Evolutionary conservation across 2,888 invertebrate genomes (phyloP), one percentile per base, ranked within the genome.

Genomic region (Troides oblongomaculatus): DNA sequence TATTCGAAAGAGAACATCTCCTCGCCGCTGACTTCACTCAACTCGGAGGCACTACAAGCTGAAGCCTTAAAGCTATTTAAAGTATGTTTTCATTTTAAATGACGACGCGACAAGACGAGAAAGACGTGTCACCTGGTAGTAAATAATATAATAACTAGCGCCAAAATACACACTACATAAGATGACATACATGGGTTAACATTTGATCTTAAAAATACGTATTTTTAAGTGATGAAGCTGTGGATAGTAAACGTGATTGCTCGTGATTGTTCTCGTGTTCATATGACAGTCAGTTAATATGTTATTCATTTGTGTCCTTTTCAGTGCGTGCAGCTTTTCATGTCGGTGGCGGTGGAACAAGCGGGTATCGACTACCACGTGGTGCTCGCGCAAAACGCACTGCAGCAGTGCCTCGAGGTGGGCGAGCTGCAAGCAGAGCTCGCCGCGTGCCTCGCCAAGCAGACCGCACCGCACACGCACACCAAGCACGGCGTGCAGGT

Each of bases 311-410:
- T 25, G 25, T 46, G 43, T n/a, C 8, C 36, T 21, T 39, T 56
- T 7, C 93, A 98, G 97, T 97, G 98, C 87, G 96, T 98, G 76
- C 98, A 99, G 84, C 94, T 99, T 75, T 99, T 99, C 93, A 98
- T 97, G 95, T 98, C 98, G 4, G 98, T 99, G 74, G 96, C 97
- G 61, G 97, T 99, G 77, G 98, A 99, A 90, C 97, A 97, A 82
- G 97, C 98, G 68, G 97, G 98, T 82, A 97, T 99, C 79, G 99
- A 99, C 93, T 98, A 99, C 92, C 99, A 99, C 91, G 98, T 99
- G 81, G 97, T 97, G 72, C 93, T 99, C 72, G 99, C 99, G 21
- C 99, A 99, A 94, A 98, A 98, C 88, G 97, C 99, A 50, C 94
- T 99, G 70, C 97, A 97, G 83, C 97, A 97, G 86, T 98, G 98